Percentiles rank a stretch among this genome's conserved stretches.
Conservation (phyloP, 64 coral and sea anemone genomes). For the Hydrozoanthus tunicans region DNA sequence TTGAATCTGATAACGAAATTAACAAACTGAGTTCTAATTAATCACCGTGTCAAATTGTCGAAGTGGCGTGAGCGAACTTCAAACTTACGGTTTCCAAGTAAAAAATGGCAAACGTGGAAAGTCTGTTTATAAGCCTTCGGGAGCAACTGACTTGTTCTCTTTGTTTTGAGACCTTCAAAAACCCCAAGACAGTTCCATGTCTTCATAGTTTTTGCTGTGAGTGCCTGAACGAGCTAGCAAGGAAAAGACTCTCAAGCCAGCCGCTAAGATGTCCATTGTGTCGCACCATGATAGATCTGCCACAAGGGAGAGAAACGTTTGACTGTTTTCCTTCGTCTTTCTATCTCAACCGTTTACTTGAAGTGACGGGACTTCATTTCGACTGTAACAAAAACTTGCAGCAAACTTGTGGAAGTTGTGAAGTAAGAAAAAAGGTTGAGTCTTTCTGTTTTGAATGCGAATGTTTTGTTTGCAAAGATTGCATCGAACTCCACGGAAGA, state of each 20-base stretch:
- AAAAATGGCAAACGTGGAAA: conserved; percentile 54
- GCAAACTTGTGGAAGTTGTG: conserved; percentile 72
- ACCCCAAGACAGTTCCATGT: conserved; percentile 81
- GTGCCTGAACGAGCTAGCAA: conserved; percentile 59
- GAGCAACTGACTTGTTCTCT: conserved; percentile 74
- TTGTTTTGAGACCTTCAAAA: conserved; percentile 72
- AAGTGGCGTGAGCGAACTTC: not conserved
- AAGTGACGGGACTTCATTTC: conserved; percentile 63
- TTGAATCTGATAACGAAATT: too few species aligned
- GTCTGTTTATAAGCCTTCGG: conserved; percentile 19
- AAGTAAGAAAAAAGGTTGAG: conserved; percentile 47
- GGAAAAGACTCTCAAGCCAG: conserved; percentile 43
- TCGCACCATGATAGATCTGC: conserved; percentile 46
- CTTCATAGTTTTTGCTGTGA: conserved; percentile 76
- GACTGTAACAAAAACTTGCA: conserved; percentile 57
- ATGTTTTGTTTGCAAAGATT: conserved; percentile 71
- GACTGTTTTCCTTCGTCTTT: conserved; percentile 72
- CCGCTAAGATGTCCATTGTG: conserved; percentile 68
- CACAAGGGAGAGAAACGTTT: conserved; percentile 31
- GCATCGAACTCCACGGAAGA: conserved; percentile 67
- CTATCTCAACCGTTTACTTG: conserved; percentile 73
- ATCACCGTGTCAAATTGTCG: not conserved
- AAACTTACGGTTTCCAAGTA: not conserved
- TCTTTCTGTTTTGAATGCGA: conserved; percentile 86
- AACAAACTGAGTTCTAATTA: not conserved